Evolutionary conservation across 1,140 invertebrate genomes (phyloP), one percentile per base, ranked within the genome.

Genomic region (Ceratoteleas bidentatus): DNA sequence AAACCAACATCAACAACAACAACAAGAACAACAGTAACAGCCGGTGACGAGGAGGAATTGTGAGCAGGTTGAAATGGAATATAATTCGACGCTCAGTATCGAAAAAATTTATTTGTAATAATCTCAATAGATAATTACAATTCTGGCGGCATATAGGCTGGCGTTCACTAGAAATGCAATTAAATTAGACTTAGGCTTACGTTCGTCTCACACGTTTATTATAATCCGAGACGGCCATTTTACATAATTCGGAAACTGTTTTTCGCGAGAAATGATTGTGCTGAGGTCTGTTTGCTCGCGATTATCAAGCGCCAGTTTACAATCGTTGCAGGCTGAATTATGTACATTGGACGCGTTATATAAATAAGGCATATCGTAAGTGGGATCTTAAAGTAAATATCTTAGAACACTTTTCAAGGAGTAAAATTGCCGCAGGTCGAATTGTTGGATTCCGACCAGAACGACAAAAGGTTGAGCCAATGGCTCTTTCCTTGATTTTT

Each of bases 41-140:
- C 24, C 24, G 24, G 36, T 43, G 68, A 72, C 69, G 9, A 56
- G 66, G 6, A 70, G 79, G 73, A 76, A 65, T 72, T 76, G 78
- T 75, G 65, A 81, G 45, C 62, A 68, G 64, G 83, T 80, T 76
- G 45, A 78, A 78, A 83, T 80, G 65, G 73, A 83, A 85, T 84
- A 80, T 83, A 81, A 81, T 62, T 73, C 72, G 70, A 81, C 54
- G 78, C 78, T 75, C 70, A 50, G 64, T 74, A 81, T 75, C 65
- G 70, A 81, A 70, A 70, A 15, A 65, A 70, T 81, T 80, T 81
- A 81, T 81, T 81, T 75, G 70, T 81, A 81, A 75, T 75, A 81
- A 81, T 75, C 70, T 81, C 50, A 81, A 54, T 65, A 64, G 70
- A 81, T 70, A 70, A 81, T 75, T 75, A 75, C 78, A 81, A 68